These are phyloP conservation scores for Epistrophe eligans DNA, from an alignment of 2,888 invertebrate genomes.

Conservation along the genomic window DNA sequence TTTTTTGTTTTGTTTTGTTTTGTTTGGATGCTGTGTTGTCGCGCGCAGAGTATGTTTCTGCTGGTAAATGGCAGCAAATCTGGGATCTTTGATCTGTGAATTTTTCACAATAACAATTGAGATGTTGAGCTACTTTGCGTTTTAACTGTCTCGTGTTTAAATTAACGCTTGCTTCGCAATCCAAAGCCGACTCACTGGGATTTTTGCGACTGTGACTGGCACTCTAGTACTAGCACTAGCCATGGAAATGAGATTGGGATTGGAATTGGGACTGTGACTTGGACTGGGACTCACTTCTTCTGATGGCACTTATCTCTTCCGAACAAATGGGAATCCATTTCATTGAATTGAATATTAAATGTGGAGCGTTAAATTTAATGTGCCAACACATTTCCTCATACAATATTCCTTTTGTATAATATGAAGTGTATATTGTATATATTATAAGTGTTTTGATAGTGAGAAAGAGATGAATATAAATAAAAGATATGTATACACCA, in stretches of 20 bases:
- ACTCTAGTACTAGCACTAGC: neutral
- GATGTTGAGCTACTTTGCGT: slow-evolving; percentile 73
- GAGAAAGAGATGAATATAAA: slow-evolving; percentile 4
- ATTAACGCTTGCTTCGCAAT: slow-evolving; percentile 38
- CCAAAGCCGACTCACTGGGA: neutral
- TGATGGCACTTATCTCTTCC: slow-evolving; percentile 23
- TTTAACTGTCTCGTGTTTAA: slow-evolving; percentile 69
- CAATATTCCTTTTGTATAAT: slow-evolving; percentile 15
- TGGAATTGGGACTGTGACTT: too few relatives aligned
- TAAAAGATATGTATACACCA: neutral
- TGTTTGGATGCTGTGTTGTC: neutral
- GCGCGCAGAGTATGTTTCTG: slow-evolving; percentile 10
- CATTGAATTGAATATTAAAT: slow-evolving; percentile 69
- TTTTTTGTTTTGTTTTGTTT: slow-evolving; percentile 1
- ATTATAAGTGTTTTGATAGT: neutral
- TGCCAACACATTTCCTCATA: slow-evolving; percentile 52
- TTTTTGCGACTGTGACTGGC: neutral
- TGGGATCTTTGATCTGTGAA: slow-evolving; percentile 67
- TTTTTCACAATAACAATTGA: slow-evolving; percentile 73
- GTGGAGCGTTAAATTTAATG: slow-evolving; percentile 70
- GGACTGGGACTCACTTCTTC: neutral
- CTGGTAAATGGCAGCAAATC: slow-evolving; percentile 53
- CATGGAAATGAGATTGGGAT: too few relatives aligned
- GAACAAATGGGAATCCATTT: slow-evolving; percentile 43
- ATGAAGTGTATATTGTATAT: slow-evolving; percentile 7